Percentiles rank a stretch among this genome's conserved stretches.
phyloP scores from a whole-genome alignment of 2,888 invertebrate genomes.

The Lepidonotus clava region DNA sequence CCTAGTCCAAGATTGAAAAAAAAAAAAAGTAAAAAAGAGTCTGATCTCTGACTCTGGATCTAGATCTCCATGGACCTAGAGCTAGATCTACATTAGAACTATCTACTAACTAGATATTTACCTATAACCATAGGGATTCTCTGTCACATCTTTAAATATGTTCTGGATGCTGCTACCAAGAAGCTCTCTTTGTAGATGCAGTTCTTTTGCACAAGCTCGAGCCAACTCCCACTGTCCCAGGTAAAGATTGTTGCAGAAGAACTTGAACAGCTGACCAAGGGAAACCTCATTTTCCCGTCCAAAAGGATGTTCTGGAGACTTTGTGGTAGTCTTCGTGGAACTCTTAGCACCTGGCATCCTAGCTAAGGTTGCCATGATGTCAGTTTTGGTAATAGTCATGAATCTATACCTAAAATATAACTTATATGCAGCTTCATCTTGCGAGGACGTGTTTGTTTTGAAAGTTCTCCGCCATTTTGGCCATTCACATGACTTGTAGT shows the following conservation, averaged over 20 bases:
- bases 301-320: constrained; percentile 59
- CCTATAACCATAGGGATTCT: constrained; percentile 68
- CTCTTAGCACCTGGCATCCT: too few species aligned
- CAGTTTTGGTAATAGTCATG: background rate
- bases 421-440: background rate
- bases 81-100: too few species aligned
- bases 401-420: too few species aligned
- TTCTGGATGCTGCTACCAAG: constrained; percentile 64
- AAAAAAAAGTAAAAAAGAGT: too few species aligned
- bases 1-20: too few species aligned
- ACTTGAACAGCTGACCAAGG: constrained; percentile 66
- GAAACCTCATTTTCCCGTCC: constrained; percentile 64
- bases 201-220: constrained; percentile 67
- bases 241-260: constrained; percentile 76
- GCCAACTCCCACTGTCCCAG: constrained; percentile 79
- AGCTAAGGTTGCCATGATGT: too few species aligned
- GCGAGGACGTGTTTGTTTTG: background rate
- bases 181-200: constrained; percentile 63
- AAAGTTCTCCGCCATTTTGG: constrained; percentile 5
- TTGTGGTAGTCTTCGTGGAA: background rate
- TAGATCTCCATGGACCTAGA: too few species aligned
- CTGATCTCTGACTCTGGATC: too few species aligned
- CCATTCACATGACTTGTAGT: constrained; percentile 10
- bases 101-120: too few species aligned
- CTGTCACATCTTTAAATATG: constrained; percentile 68